phyloP scores from a whole-genome alignment of 2,888 invertebrate genomes.

The Xiphydria camelus region DNA sequence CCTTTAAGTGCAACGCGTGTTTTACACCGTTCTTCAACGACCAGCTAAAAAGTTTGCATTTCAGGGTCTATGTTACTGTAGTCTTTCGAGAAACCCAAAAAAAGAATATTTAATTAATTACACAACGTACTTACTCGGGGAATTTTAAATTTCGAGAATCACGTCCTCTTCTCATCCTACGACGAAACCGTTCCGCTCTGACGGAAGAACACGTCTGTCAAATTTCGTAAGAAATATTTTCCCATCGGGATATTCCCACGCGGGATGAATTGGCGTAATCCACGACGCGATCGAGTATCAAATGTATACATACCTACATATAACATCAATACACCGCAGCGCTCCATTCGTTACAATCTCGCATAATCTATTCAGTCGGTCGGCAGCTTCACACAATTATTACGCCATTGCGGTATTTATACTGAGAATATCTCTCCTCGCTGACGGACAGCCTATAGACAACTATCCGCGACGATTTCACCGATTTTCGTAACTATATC shows the following conservation, averaged over 20 bases:
- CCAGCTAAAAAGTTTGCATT: too few species aligned
- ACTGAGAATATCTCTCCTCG: constrained; percentile 5
- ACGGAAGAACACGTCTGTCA: too few species aligned
- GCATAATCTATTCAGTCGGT: not conserved
- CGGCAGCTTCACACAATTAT: not conserved
- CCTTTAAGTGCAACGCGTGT: too few species aligned
- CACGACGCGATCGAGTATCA: constrained; percentile 14
- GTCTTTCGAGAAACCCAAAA: constrained; percentile 17
- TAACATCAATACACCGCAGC: constrained; percentile 8
- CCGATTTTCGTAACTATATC: constrained; percentile 62
- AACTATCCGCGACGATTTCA: constrained; percentile 56
- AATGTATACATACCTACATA: constrained; percentile 13
- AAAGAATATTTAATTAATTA: constrained; percentile 7
- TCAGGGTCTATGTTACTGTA: too few species aligned
- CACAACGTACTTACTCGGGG: too few species aligned
- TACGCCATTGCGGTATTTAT: not conserved
- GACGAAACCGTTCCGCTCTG: too few species aligned
- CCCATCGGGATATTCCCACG: constrained; percentile 4
- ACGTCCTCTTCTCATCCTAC: too few species aligned
- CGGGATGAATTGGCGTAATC: too few species aligned
- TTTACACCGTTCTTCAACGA: too few species aligned
- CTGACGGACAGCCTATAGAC: constrained; percentile 31
- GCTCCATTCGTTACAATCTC: not conserved
- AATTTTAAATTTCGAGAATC: too few species aligned
- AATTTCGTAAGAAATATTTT: too few species aligned